Evolutionary conservation across 1,140 invertebrate genomes (phyloP).

Genomic region (Diorhabda sublineata): DNA sequence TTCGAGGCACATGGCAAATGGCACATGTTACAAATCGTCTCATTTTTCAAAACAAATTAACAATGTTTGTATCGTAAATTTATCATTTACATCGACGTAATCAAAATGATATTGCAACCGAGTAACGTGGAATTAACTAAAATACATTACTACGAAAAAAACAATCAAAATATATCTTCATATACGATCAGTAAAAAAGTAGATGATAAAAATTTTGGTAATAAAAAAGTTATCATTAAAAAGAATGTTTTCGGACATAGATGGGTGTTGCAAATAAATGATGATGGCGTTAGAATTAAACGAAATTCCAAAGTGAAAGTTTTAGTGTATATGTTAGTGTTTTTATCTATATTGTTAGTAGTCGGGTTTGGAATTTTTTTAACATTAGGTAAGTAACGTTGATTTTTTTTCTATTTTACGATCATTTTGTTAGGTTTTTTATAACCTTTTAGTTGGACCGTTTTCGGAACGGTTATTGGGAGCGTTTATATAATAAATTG

Average conservation of each 20-base stretch:
- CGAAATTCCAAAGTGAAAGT: conserved; percentile 25
- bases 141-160: conserved; percentile 41
- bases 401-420: not conserved
- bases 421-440: too few species aligned
- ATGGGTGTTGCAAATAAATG: conserved; percentile 42
- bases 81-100: not conserved
- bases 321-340: conserved; percentile 33
- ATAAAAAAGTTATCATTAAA: conserved; percentile 37
- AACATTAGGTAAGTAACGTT: conserved; percentile 32
- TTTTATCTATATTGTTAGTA: conserved; percentile 33
- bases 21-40: not conserved
- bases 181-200: conserved; percentile 35
- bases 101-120: conserved; percentile 35
- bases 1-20: not conserved
- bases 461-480: too few species aligned
- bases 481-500: too few species aligned
- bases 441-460: too few species aligned
- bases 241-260: conserved; percentile 42
- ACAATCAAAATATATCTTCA: conserved; percentile 27
- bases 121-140: conserved; percentile 43
- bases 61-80: not conserved
- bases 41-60: not conserved
- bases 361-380: conserved; percentile 34
- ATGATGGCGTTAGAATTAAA: conserved; percentile 15
- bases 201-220: conserved; percentile 28